Evolutionary conservation across 2,797 vertebrate genomes (phyloP).

Genomic region (Enteromius unitaeniatus): DNA sequence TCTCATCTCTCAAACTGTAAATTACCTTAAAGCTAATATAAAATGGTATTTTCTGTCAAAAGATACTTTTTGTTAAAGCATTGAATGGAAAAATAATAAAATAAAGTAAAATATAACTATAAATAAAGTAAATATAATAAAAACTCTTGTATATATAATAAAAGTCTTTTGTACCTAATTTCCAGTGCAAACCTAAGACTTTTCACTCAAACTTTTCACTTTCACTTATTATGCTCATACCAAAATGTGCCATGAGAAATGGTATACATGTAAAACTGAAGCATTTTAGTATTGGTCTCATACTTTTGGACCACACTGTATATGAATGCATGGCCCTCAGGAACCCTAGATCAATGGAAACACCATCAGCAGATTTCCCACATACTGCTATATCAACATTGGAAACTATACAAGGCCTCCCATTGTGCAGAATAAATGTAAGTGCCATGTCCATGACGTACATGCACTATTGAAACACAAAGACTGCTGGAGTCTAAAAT

Average conservation of each 20-base stretch:
- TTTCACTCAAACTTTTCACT: background rate
- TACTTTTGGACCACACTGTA: background rate
- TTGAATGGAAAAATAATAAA: too few species aligned
- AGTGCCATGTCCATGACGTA: background rate
- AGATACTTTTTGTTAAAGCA: too few species aligned
- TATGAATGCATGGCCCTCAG: background rate
- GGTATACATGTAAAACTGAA: background rate
- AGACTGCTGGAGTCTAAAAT: background rate
- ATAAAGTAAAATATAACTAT: too few species aligned
- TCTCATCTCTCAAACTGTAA: background rate
- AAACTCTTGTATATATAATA: background rate
- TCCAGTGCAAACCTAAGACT: background rate
- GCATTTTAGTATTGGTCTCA: background rate
- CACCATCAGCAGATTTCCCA: constrained; percentile 27
- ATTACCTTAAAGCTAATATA: background rate
- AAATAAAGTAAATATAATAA: too few species aligned
- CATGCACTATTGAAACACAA: background rate
- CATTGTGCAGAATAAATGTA: constrained; percentile 12
- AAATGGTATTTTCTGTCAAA: too few species aligned
- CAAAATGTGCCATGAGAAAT: background rate
- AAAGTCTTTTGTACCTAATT: background rate
- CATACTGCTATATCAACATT: constrained; percentile 27
- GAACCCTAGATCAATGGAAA: constrained; percentile 13
- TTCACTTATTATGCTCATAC: background rate
- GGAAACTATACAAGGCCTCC: constrained; percentile 3